Evolutionary conservation across 1,140 invertebrate genomes (phyloP), one percentile per base, ranked within the genome.

Genomic region (Aphelenchoides fujianensis): DNA sequence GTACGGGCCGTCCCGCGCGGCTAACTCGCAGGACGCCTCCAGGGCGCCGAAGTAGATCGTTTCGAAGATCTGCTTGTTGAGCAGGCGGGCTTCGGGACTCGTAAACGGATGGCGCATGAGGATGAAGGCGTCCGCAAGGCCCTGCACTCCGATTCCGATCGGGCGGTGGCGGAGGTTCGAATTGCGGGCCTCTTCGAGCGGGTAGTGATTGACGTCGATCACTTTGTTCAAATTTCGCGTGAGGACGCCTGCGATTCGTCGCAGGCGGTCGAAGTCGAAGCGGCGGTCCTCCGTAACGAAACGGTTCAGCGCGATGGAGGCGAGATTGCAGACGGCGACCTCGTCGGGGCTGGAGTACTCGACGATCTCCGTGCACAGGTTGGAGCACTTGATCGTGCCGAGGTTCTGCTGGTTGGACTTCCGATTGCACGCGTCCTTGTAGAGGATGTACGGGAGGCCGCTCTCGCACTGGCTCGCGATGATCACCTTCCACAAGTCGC

Each of bases 331-430:
- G 0, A 98, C 96, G 31, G 95, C 96, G 35, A 97, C 90, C 89
- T 98, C 95, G 86, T 97, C 92, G 1, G 90, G 87, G 41, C 91
- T 90, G 48, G 84, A 86, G 84, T 96, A 98, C 85, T 98, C 90
- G 0, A 98, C 89, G 81, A 98, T 94, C 89, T 99, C 97, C 0
- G 96, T 98, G 84, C 95, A 98, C 16, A 98, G 87, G 86, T 98
- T 98, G 73, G 93, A 96, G 85, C 94, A 95, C 86, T 96, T 97
- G 71, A 99, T 98, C 2, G 96, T 98, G 31, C 96, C 97, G 23
- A 99, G 85, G 87, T 99, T 98, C 86, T 99, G 90, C 83, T 99
- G 97, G 86, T 99, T 99, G 62, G 92, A 94, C 87, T 98, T 98
- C 5, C 91, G 86, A 84, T 99, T 99, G 81, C 95, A 98, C 16